Evolutionary conservation across 2,797 vertebrate genomes (phyloP), one percentile per base, ranked within the genome.

Genomic region (Clarias laeviceps): DNA sequence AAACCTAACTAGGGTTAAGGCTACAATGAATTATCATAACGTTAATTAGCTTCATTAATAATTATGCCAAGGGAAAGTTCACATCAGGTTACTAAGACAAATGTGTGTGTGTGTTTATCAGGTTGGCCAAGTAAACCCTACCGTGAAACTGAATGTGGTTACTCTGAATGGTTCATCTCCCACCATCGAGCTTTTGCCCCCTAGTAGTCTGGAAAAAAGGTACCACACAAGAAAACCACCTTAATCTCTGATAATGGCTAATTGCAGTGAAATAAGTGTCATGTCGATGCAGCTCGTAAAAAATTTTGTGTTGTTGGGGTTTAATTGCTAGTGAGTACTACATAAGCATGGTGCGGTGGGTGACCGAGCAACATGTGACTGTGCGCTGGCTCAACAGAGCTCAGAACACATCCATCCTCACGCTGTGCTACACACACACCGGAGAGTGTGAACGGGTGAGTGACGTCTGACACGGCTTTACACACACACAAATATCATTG

Each of bases 311-410:
- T 82, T 77, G 45, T 34, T 40, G 27, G 69, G 7, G 73, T 56
- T 61, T 83, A 34, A 61, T 40, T 56, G 7, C 27, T 24, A 95
- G 95, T 24, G 91, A 94, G 20, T 92, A 88, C 78, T 96, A 96
- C 86, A 85, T 96, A 84, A 93, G 92, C 69, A 94, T 94, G 94
- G 93, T 95, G 84, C 94, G 68, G 12, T 95, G 95, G 95, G 90
- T 89, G 84, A 90, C 89, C 0, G 84, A n/a, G 17, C 89, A 93
- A 76, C 89, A 40, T 74, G 69, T 95, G 82, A 87, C 92, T 0
- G 94, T 95, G 64, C 93, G 93, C 6, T 96, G 95, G 95, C 88
- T 96, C 65, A 94, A 93, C 82, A 92, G 94, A 81, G 91, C 94
- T 83, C 95, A 96, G 57, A 95, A 95, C 85, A 87, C 70, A 85